These are phyloP conservation scores for Beris chalybata DNA, from an alignment of 2,888 invertebrate species.

Conservation along the genomic window DNA sequence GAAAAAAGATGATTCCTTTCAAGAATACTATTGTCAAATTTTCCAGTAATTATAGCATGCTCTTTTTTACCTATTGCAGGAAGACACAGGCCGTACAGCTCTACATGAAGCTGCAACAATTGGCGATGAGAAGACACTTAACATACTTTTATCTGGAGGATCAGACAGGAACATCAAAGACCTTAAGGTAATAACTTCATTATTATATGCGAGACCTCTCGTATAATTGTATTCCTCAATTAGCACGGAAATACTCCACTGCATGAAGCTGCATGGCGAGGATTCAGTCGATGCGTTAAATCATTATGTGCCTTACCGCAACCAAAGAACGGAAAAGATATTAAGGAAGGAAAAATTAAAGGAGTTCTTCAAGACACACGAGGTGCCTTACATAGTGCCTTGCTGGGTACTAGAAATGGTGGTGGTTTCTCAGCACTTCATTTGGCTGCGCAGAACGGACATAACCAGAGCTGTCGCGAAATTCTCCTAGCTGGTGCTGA, in stretches of 20 bases:
- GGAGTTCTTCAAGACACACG: constrained; percentile 46
- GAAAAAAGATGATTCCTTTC: no score
- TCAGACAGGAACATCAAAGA: constrained; percentile 51
- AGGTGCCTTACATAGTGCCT: constrained; percentile 64
- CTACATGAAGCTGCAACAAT: constrained; percentile 49
- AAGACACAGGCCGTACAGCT: constrained; percentile 46
- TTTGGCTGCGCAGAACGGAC: constrained; percentile 93
- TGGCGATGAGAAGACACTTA: constrained; percentile 49
- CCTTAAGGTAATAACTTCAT: constrained; percentile 40
- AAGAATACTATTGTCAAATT: no score
- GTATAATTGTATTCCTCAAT: neutral
- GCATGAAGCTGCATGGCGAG: constrained; percentile 95
- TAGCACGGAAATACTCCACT: constrained; percentile 92
- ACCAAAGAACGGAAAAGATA: constrained; percentile 39
- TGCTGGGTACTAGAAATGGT: constrained; percentile 69
- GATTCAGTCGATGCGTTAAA: constrained; percentile 82
- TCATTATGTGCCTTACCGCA: constrained; percentile 59
- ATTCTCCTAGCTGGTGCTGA: constrained; percentile 83
- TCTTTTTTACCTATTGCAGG: constrained; percentile 41
- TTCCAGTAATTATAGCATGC: no score
- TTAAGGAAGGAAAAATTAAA: constrained; percentile 46
- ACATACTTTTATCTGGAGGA: constrained; percentile 46
- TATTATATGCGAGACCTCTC: no score
- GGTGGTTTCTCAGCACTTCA: constrained; percentile 94
- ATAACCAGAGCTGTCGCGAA: constrained; percentile 91